phyloP scores from a whole-genome alignment of 2,888 invertebrate species.

The Heliothis peltigera region DNA sequence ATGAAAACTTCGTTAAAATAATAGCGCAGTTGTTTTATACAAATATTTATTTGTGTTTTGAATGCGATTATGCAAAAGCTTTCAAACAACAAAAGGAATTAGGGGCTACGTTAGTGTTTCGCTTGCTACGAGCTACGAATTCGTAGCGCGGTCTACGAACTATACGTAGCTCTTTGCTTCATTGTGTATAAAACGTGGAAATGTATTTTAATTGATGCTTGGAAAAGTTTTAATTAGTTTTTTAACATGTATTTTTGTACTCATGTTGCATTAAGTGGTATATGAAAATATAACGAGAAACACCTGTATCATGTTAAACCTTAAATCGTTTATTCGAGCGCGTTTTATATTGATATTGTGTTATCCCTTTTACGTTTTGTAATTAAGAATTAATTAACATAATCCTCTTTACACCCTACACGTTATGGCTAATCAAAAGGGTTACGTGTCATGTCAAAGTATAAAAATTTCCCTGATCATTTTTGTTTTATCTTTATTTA shows the following conservation, averaged over 20 bases:
- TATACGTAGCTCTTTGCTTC: slow-evolving; percentile 33
- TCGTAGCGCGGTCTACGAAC: slow-evolving; percentile 58
- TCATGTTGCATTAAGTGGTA: neutral
- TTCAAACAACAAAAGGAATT: slow-evolving; percentile 65
- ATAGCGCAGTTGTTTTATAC: slow-evolving; percentile 45
- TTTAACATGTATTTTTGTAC: slow-evolving; percentile 4
- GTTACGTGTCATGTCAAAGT: slow-evolving; percentile 19
- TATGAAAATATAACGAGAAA: slow-evolving; percentile 2
- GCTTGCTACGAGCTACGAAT: slow-evolving; percentile 54
- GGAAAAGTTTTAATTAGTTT: slow-evolving; percentile 23
- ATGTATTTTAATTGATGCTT: slow-evolving; percentile 40
- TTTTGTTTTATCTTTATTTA: neutral
- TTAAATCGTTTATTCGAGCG: slow-evolving; percentile 10
- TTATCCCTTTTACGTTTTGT: slow-evolving; percentile 39
- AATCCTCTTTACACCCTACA: slow-evolving; percentile 47
- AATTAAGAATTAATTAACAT: slow-evolving; percentile 57
- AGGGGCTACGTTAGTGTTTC: slow-evolving; percentile 54
- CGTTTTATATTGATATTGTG: slow-evolving; percentile 29
- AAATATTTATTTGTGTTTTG: slow-evolving; percentile 62
- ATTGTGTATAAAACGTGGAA: slow-evolving; percentile 39
- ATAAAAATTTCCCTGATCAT: neutral
- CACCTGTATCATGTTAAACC: slow-evolving; percentile 3
- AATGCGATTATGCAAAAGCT: slow-evolving; percentile 68
- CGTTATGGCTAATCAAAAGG: slow-evolving; percentile 34
- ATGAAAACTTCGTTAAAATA: slow-evolving; percentile 41